Conservation (phyloP, 2,113 vertebrate genomes). For the Ailuropoda melanoleuca region DNA sequence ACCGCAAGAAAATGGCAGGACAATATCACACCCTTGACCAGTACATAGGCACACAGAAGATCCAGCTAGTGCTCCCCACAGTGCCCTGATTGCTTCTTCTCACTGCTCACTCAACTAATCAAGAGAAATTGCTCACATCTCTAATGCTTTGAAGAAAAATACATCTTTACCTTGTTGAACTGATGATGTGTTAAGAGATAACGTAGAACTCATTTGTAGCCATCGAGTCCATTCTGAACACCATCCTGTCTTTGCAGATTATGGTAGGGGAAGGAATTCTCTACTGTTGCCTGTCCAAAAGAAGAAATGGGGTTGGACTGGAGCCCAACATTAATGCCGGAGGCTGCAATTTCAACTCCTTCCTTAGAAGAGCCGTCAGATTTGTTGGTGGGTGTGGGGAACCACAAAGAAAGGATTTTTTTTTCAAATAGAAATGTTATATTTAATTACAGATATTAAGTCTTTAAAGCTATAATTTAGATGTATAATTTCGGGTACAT, state of each 20-base stretch:
- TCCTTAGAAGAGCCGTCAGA: slow-evolving; percentile 95
- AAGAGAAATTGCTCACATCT: slow-evolving; percentile 7
- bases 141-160: slow-evolving; percentile 9
- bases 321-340: slow-evolving; percentile 97
- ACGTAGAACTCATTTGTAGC: slow-evolving; percentile 2
- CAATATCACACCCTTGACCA: neutral
- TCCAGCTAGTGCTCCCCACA: neutral
- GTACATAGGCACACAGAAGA: neutral
- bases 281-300: slow-evolving; percentile 95
- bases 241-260: slow-evolving; percentile 88
- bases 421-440: slow-evolving; percentile 37
- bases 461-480: slow-evolving; percentile 66
- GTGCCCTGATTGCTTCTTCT: neutral
- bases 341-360: slow-evolving; percentile 99
- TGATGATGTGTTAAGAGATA: neutral
- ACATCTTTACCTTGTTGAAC: neutral
- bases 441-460: slow-evolving; percentile 68
- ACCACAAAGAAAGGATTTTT: slow-evolving; percentile 58
- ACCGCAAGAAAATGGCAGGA: neutral
- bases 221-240: slow-evolving; percentile 52
- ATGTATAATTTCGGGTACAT: slow-evolving; percentile 22
- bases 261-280: slow-evolving; percentile 98
- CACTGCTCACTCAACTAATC: slow-evolving; percentile 9
- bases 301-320: slow-evolving; percentile 86
- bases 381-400: slow-evolving; percentile 92